phyloP scores from a whole-genome alignment of 2,888 invertebrate species.

The Thecophora atra region DNA sequence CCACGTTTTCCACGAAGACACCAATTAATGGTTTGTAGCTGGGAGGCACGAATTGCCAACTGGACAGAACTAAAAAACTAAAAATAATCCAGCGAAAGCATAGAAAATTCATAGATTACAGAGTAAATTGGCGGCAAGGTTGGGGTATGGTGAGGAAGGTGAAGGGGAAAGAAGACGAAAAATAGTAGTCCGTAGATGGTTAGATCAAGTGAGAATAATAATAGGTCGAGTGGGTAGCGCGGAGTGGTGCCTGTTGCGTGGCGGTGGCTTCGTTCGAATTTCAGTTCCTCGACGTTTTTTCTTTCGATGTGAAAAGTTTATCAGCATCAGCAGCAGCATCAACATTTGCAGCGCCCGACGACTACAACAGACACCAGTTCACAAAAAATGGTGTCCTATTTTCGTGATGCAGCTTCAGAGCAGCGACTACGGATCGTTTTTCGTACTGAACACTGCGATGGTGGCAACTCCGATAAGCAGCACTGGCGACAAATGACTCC shows the following conservation, averaged over 20 bases:
- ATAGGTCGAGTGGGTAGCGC: neutral
- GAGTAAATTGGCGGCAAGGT: neutral
- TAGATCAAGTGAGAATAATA: neutral
- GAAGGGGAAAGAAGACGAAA: neutral
- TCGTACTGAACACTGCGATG: neutral
- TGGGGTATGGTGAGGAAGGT: neutral
- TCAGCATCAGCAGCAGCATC: neutral
- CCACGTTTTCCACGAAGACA: constrained; percentile 5
- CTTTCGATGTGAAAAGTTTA: constrained; percentile 3
- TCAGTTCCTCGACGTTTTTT: neutral
- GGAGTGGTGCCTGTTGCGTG: neutral
- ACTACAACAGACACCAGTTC: neutral
- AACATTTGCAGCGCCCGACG: neutral
- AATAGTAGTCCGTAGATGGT: no score
- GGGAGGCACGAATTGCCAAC: neutral
- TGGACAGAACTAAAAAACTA: neutral
- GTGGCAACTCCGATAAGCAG: neutral
- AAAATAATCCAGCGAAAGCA: constrained; percentile 2
- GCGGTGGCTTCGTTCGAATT: neutral
- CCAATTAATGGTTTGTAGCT: constrained; percentile 17
- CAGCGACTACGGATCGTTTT: neutral
- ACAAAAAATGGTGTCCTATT: neutral
- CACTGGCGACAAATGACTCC: neutral
- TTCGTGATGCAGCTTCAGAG: neutral
- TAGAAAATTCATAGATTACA: neutral